Evolutionary conservation across 2,797 vertebrate species (phyloP), one percentile per base, ranked within the genome.

Genomic region (Echiichthys vipera): DNA sequence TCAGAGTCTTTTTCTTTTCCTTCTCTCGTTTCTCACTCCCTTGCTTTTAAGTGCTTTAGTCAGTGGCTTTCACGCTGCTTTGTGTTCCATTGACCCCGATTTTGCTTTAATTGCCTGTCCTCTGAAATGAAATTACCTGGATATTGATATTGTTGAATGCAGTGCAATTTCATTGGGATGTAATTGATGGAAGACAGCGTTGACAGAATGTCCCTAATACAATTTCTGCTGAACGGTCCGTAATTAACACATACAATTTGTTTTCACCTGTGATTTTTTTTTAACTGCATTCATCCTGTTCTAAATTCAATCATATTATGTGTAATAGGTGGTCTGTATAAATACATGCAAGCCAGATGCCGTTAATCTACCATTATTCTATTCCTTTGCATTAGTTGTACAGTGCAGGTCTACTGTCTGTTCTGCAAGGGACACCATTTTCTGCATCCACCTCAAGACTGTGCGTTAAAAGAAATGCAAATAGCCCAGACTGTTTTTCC

Each of bases 131-230:
- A 93, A 92, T 93, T 90, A 91, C 90, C 89, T 91, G 89, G 82
- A 92, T 93, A 93, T 93, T 92, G 91, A 92, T 92, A 92, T 92
- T 91, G 88, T 92, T 91, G 90, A 91, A 92, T 84, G 88, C 83
- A 70, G 74, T 46, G 77, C 78, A 70, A 78, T 91, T 92, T 92
- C 81, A 83, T 84, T 69, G 83, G 82, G 80, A 88, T 75, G 80
- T 86, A 91, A 93, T 84, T 91, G 90, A 91, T 87, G 79, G 80
- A 81, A 84, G 80, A 80, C 62, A 17, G 18, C 32, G 64, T 74
- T 88, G 89, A 90, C 89, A 88, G 83, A 89, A 85, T 58, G 72
- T 55, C 72, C 74, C 68, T 81, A 79, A 88, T 88, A 84, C 56
- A 76, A 73, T 90, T 90, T 91, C 83, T 77, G 65, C 86, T 82